These are phyloP conservation scores for Drosophila paranaensis DNA, from an alignment of 2,888 invertebrate species.

Conservation along the genomic window DNA sequence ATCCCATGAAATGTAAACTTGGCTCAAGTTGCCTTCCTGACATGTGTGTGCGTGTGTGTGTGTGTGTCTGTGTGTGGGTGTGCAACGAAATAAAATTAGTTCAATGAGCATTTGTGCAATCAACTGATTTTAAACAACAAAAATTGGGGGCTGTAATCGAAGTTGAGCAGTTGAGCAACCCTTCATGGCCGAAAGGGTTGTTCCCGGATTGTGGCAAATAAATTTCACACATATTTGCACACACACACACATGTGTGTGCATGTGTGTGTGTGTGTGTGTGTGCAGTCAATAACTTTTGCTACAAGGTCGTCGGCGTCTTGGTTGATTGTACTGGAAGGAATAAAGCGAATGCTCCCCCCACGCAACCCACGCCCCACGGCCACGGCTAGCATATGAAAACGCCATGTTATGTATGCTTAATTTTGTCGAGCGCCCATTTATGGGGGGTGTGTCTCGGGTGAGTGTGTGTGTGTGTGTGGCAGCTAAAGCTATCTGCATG, in stretches of 20 bases:
- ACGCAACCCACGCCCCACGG: neutral
- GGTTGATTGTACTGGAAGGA: conserved; percentile 71
- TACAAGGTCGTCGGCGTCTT: conserved; percentile 70
- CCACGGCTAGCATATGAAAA: conserved; percentile 44
- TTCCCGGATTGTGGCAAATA: conserved; percentile 59
- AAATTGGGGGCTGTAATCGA: conserved; percentile 52
- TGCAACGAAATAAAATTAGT: conserved; percentile 79
- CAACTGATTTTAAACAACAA: conserved; percentile 80
- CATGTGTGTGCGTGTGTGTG: conserved; percentile 25
- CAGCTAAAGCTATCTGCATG: conserved; percentile 59
- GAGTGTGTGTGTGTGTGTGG: neutral
- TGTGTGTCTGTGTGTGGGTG: conserved; percentile 31
- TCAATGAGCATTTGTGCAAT: conserved; percentile 83
- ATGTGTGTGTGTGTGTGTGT: conserved; percentile 41
- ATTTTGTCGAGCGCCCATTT: conserved; percentile 36
- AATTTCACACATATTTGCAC: conserved; percentile 81
- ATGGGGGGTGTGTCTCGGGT: no score
- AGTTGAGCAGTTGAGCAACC: conserved; percentile 58
- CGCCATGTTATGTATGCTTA: conserved; percentile 52
- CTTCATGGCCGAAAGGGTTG: conserved; percentile 62
- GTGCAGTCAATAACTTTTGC: conserved; percentile 58
- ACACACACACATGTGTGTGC: conserved; percentile 38
- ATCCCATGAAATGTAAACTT: conserved; percentile 73
- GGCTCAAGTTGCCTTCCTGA: conserved; percentile 61
- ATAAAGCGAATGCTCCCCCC: conserved; percentile 33